phyloP scores from a whole-genome alignment of 1,140 invertebrate species.

The Scaptomyza pallida region DNA sequence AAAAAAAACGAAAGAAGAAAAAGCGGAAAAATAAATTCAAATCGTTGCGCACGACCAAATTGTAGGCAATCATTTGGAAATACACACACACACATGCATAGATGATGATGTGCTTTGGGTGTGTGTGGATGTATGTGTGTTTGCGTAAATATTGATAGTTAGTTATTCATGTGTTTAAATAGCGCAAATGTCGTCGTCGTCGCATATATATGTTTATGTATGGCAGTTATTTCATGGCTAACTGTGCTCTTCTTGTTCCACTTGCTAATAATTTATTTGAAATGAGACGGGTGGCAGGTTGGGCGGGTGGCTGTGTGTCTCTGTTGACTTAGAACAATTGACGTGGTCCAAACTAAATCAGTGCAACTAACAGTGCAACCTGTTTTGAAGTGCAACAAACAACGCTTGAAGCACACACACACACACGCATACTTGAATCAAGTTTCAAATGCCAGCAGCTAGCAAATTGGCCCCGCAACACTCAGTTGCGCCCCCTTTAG shows the following conservation, averaged over 20 bases:
- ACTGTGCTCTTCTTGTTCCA: slow-evolving; percentile 47
- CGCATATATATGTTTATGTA: slow-evolving; percentile 27
- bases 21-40: slow-evolving; percentile 49
- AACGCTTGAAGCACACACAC: slow-evolving; percentile 1
- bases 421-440: slow-evolving; percentile 35
- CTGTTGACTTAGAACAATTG: slow-evolving; percentile 59
- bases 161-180: slow-evolving; percentile 57
- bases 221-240: slow-evolving; percentile 26
- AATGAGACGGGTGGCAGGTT: slow-evolving; percentile 10
- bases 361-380: slow-evolving; percentile 80
- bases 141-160: slow-evolving; percentile 53
- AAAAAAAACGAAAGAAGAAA: slow-evolving; percentile 26
- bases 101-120: background rate
- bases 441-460: slow-evolving; percentile 56
- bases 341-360: slow-evolving; percentile 58
- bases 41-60: slow-evolving; percentile 77
- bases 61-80: slow-evolving; percentile 79
- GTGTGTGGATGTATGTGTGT: slow-evolving; percentile 9
- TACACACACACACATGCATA: slow-evolving; percentile 18
- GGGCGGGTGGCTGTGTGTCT: background rate
- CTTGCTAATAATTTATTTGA: slow-evolving; percentile 65
- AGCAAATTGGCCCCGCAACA: slow-evolving; percentile 67
- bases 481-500: slow-evolving; percentile 18
- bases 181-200: slow-evolving; percentile 29
- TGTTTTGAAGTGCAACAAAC: slow-evolving; percentile 50